phyloP scores from a whole-genome alignment of 2,113 vertebrate genomes.

The Halichoerus grypus region DNA sequence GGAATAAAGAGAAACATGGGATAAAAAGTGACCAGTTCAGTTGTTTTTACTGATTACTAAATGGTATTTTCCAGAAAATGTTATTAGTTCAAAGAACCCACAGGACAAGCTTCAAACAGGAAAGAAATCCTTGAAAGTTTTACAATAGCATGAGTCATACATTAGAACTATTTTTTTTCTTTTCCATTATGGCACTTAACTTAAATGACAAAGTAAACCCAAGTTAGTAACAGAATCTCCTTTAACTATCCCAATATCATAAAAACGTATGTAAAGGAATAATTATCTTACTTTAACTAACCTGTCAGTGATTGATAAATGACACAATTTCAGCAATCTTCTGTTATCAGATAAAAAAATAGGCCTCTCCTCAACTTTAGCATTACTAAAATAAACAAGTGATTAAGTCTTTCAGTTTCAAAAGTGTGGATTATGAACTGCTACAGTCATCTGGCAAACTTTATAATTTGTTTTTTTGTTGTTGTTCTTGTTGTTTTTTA shows the following conservation, averaged over 20 bases:
- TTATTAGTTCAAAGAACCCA: neutral
- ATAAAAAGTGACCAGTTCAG: neutral
- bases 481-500: neutral
- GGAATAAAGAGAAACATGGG: neutral
- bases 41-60: neutral
- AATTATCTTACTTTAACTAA: neutral
- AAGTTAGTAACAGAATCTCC: neutral
- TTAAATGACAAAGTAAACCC: neutral
- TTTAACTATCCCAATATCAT: neutral
- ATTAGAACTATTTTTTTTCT: neutral
- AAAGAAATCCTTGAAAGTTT: neutral
- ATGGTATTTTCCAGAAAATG: neutral
- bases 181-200: neutral
- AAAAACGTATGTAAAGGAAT: neutral
- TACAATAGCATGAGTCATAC: neutral
- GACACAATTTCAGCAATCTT: neutral
- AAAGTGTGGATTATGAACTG: neutral
- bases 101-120: neutral
- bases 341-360: neutral
- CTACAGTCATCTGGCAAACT: neutral
- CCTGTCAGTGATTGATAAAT: neutral
- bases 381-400: neutral
- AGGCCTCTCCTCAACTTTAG: neutral
- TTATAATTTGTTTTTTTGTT: neutral
- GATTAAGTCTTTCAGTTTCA: neutral